A percentile compares a stretch with the other conserved stretches of the same genome.
Evolutionary conservation across 2,797 vertebrate species (phyloP).

Genomic region (Tachyglossus aculeatus): DNA sequence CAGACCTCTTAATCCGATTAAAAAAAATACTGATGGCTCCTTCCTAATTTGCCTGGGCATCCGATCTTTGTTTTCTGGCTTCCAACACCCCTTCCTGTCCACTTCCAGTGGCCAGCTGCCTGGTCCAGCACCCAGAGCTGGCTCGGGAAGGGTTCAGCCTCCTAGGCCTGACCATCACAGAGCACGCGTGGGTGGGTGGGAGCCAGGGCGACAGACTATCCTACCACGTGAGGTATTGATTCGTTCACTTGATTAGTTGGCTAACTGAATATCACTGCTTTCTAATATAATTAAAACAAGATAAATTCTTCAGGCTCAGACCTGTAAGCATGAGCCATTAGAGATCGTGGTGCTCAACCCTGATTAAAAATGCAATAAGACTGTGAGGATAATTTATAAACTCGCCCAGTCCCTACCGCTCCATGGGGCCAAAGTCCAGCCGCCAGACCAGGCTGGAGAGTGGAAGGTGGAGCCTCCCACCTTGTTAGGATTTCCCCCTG

Average conservation of each 20-base stretch:
- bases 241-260: conserved; percentile 78
- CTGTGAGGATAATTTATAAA: conserved; percentile 69
- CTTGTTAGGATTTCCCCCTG: neutral
- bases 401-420: conserved; percentile 51
- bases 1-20: too few relatives aligned
- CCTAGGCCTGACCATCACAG: neutral
- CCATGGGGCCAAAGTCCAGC: neutral
- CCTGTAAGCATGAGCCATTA: conserved; percentile 62
- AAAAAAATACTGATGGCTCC: neutral
- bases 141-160: conserved; percentile 11
- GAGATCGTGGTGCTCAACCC: conserved; percentile 43
- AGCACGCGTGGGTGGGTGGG: too few relatives aligned
- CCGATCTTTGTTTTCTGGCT: neutral
- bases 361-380: conserved; percentile 67
- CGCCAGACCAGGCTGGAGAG: neutral
- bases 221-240: conserved; percentile 75
- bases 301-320: conserved; percentile 74
- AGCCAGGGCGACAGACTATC: conserved; percentile 33
- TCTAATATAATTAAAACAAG: conserved; percentile 80
- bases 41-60: neutral
- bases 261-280: conserved; percentile 78
- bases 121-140: too few relatives aligned
- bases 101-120: neutral
- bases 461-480: neutral
- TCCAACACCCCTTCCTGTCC: neutral